phyloP scores from a whole-genome alignment of 2,113 vertebrate species.

The Pelvicachromis taeniatus region DNA sequence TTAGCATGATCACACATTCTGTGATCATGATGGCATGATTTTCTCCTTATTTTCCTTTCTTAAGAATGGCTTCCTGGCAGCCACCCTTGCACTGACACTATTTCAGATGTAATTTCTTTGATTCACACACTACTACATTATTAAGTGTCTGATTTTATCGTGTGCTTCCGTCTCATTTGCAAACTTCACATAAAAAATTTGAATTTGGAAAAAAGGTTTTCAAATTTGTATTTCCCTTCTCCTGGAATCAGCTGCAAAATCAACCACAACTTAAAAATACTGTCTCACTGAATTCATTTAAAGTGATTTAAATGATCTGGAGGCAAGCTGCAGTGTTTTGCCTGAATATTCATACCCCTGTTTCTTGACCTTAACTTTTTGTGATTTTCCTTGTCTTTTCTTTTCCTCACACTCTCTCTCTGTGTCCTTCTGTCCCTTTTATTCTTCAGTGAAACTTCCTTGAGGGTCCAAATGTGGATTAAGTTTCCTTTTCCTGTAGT shows the following conservation, averaged over 20 bases:
- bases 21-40: too few species aligned
- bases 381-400: neutral
- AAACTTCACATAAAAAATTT: neutral
- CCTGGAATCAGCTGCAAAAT: neutral
- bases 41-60: too few species aligned
- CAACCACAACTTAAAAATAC: neutral
- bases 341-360: neutral
- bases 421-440: neutral
- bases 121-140: neutral
- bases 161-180: too few species aligned
- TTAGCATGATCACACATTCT: too few species aligned
- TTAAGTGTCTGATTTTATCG: neutral
- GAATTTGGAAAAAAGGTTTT: neutral
- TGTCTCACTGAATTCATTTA: neutral
- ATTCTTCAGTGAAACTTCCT: neutral
- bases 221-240: neutral
- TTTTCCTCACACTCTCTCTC: neutral
- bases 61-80: too few species aligned
- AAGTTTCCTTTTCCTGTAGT: neutral
- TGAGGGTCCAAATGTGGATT: neutral
- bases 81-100: too few species aligned
- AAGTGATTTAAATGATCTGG: neutral
- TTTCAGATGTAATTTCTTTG: neutral
- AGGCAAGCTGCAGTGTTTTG: neutral
- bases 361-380: neutral